Percentiles rank a stretch among this genome's conserved stretches.
These are phyloP conservation scores for Drosophila kepulauana DNA, from an alignment of 1,140 invertebrate genomes.

Conservation along the genomic window DNA sequence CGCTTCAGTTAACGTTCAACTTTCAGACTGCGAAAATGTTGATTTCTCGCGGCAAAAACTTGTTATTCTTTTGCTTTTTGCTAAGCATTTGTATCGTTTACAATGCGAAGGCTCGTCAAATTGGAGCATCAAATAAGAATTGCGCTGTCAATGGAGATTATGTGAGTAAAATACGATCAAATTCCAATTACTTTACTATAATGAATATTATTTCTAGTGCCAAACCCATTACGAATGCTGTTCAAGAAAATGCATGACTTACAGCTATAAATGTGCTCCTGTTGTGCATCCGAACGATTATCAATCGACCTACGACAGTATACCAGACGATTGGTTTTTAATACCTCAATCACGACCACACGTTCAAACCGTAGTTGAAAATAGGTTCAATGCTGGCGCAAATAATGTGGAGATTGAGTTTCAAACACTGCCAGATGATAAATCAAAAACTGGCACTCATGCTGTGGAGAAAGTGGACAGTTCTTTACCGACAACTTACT, in stretches of 20 bases:
- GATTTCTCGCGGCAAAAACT: constrained; percentile 1
- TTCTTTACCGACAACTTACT: not conserved
- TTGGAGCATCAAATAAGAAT: not conserved
- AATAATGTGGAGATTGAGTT: constrained; percentile 4
- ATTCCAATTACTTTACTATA: not conserved
- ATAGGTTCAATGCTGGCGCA: not conserved
- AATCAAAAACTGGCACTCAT: constrained; percentile 17
- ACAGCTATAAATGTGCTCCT: constrained; percentile 52
- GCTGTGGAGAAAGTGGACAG: constrained; percentile 36
- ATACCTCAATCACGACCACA: no score
- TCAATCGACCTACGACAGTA: not conserved
- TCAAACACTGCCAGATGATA: constrained; percentile 12
- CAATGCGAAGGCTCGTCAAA: constrained; percentile 7
- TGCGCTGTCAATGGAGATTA: constrained; percentile 56
- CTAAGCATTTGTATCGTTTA: constrained; percentile 11
- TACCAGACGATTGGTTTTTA: not conserved
- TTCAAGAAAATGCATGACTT: constrained; percentile 74
- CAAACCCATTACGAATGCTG: constrained; percentile 74
- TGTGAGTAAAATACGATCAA: constrained; percentile 48
- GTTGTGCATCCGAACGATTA: not conserved
- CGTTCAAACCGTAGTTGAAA: not conserved
- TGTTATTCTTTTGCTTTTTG: constrained; percentile 24
- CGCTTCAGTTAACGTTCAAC: constrained; percentile 51
- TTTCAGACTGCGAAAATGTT: constrained; percentile 57
- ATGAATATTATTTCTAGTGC: constrained; percentile 51